Conservation (phyloP, 2,888 invertebrate species). For the Strigamia transsilvanica region DNA sequence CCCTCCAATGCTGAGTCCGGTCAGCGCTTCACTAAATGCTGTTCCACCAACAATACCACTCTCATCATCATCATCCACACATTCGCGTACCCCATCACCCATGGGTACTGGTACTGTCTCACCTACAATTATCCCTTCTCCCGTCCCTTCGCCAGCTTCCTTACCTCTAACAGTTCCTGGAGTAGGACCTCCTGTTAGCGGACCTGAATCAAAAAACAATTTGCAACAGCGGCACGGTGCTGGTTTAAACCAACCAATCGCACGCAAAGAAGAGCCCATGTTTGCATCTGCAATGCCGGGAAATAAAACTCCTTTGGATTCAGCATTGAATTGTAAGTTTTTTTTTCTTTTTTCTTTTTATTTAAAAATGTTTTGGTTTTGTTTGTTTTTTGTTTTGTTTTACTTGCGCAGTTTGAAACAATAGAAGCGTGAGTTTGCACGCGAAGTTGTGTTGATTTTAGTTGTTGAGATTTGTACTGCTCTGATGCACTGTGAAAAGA, state of each 20-base stretch:
- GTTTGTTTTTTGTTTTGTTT: no score
- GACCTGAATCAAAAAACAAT: background rate
- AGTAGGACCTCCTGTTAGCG: background rate
- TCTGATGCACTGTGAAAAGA: no score
- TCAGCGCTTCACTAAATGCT: constrained; percentile 32
- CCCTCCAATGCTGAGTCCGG: constrained; percentile 51
- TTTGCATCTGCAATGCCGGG: background rate
- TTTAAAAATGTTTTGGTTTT: no score
- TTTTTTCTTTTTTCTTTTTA: background rate
- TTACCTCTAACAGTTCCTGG: constrained; percentile 22
- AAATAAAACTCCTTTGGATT: constrained; percentile 30
- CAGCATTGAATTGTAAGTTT: background rate
- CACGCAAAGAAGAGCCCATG: constrained; percentile 3
- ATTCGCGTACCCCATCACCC: constrained; percentile 54
- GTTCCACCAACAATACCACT: constrained; percentile 50
- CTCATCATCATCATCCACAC: constrained; percentile 54
- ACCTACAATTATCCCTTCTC: constrained; percentile 53
- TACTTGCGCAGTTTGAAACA: no score
- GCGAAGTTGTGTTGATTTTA: no score
- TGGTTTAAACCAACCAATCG: background rate
- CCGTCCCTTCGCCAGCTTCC: constrained; percentile 55
- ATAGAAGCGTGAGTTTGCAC: no score
- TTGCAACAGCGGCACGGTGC: constrained; percentile 9
- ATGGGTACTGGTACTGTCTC: constrained; percentile 50
- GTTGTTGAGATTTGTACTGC: no score